Evolutionary conservation across 2,113 vertebrate genomes (phyloP).

Genomic region (Platysternon megacephalum): DNA sequence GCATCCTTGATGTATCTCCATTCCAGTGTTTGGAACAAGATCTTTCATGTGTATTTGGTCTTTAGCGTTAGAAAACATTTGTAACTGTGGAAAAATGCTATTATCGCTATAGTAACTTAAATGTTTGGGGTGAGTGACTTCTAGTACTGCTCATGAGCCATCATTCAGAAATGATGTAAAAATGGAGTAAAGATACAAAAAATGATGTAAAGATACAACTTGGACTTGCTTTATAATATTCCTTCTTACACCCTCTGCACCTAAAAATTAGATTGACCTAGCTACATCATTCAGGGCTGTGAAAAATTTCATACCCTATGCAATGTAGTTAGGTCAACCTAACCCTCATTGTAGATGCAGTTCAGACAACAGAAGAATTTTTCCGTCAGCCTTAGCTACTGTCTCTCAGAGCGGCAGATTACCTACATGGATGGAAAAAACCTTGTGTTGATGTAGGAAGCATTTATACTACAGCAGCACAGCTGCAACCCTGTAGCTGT

Average conservation of each 20-base stretch:
- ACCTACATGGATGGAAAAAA: background rate
- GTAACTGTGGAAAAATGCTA: slow-evolving; percentile 40
- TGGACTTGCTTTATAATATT: background rate
- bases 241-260: background rate
- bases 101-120: slow-evolving; percentile 17
- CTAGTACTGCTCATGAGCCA: slow-evolving; percentile 15
- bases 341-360: background rate
- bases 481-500: background rate
- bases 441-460: background rate
- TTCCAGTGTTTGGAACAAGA: slow-evolving; percentile 16
- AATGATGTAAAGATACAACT: background rate
- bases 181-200: slow-evolving; percentile 11
- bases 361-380: background rate
- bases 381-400: background rate
- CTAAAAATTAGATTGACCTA: background rate
- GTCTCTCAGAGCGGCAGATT: background rate
- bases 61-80: background rate
- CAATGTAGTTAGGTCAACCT: background rate
- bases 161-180: slow-evolving; percentile 52
- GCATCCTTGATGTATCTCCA: slow-evolving; percentile 13
- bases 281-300: background rate
- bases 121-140: background rate
- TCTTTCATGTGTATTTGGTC: slow-evolving; percentile 48
- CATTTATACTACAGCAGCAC: background rate
- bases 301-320: background rate